Percentiles rank a stretch among this genome's conserved stretches.
These are phyloP conservation scores for Ischnus inquisitorius DNA, from an alignment of 2,888 invertebrate species.

Conservation along the genomic window DNA sequence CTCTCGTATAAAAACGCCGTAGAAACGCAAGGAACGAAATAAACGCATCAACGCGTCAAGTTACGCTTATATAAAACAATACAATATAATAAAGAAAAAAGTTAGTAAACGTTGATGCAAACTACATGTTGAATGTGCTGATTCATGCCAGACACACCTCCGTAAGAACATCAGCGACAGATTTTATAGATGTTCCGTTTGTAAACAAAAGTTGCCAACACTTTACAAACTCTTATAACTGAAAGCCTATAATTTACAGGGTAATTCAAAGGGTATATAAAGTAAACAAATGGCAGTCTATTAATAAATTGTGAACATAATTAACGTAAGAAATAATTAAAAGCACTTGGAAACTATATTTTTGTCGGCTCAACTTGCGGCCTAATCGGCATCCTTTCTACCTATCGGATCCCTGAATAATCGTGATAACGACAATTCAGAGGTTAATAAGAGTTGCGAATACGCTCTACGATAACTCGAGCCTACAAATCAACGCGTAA, in stretches of 20 bases:
- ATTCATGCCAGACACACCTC: too few relatives aligned
- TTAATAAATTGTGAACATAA: background rate
- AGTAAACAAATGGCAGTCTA: background rate
- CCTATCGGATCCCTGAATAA: background rate
- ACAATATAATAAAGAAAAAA: too few relatives aligned
- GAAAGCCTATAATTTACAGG: constrained; percentile 32
- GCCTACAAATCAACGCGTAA: background rate
- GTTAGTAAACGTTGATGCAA: too few relatives aligned
- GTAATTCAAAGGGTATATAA: constrained; percentile 28
- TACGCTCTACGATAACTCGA: background rate
- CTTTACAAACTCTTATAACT: too few relatives aligned
- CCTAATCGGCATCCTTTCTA: background rate
- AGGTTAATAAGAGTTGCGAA: background rate
- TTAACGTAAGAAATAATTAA: background rate
- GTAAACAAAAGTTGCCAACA: too few relatives aligned
- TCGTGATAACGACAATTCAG: background rate
- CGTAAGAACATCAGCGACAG: too few relatives aligned
- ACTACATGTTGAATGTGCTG: too few relatives aligned
- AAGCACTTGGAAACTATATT: background rate
- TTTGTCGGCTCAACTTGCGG: background rate
- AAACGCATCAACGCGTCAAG: background rate
- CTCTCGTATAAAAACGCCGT: too few relatives aligned
- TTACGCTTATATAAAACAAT: too few relatives aligned
- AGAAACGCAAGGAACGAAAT: background rate
- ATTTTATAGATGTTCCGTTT: background rate